phyloP scores from a whole-genome alignment of 2,113 vertebrate genomes.

The Sinosuthora webbiana region DNA sequence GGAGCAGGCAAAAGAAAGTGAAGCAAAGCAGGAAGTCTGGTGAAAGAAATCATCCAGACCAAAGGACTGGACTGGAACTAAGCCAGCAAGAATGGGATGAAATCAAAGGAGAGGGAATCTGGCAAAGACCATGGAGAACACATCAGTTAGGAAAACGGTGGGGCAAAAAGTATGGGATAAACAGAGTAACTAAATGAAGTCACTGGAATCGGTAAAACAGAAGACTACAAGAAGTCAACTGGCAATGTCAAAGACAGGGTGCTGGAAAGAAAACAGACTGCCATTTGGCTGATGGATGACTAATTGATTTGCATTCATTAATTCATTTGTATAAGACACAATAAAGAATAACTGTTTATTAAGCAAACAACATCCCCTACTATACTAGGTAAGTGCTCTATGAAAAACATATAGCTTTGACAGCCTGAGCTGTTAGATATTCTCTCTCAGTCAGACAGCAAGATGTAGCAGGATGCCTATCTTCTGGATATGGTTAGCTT shows the following conservation, averaged over 20 bases:
- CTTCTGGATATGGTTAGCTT: not conserved
- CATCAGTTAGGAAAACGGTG: not conserved
- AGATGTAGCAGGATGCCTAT: not conserved
- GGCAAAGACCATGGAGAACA: not conserved
- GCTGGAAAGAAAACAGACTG: not conserved
- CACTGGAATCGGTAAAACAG: not conserved
- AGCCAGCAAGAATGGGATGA: conserved; percentile 17
- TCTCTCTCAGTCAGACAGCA: not conserved
- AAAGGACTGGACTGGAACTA: conserved; percentile 30
- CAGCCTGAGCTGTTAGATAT: not conserved
- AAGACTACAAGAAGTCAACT: not conserved
- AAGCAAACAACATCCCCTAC: not conserved
- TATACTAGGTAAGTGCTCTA: not conserved
- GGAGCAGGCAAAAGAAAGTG: not conserved
- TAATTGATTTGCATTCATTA: not conserved
- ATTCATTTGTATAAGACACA: not conserved
- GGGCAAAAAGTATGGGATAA: not conserved
- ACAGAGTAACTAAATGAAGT: not conserved
- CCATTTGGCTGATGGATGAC: not conserved
- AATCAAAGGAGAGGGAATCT: not conserved
- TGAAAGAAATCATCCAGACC: conserved; percentile 4
- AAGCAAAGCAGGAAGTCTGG: conserved; percentile 23
- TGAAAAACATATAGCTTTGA: not conserved
- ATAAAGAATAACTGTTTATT: not conserved
- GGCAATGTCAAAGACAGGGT: not conserved